These are phyloP conservation scores for Archips crataeganus DNA, from an alignment of 2,888 invertebrate genomes.

Conservation along the genomic window DNA sequence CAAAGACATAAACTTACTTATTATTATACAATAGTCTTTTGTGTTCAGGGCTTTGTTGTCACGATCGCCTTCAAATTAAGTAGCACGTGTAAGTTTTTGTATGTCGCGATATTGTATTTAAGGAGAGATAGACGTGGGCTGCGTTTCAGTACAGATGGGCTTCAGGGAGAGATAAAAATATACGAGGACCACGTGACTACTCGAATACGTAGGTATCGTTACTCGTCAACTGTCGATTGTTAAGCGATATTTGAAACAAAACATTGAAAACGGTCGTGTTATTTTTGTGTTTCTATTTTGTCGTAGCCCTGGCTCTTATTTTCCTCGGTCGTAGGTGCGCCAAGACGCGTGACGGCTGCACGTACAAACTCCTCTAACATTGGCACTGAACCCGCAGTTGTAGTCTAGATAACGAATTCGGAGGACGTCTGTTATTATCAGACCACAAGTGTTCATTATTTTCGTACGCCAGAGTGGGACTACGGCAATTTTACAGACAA, in stretches of 20 bases:
- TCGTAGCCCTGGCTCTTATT: slow-evolving; percentile 74
- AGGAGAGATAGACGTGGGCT: slow-evolving; percentile 14
- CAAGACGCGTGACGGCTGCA: slow-evolving; percentile 80
- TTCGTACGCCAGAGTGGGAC: slow-evolving; percentile 43
- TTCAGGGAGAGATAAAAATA: slow-evolving; percentile 16
- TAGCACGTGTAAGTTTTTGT: slow-evolving; percentile 20
- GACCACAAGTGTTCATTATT: slow-evolving; percentile 44
- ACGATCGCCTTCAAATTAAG: slow-evolving; percentile 7
- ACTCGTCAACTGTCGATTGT: slow-evolving; percentile 53
- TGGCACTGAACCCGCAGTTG: slow-evolving; percentile 82
- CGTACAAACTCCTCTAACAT: slow-evolving; percentile 75
- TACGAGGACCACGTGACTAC: slow-evolving; percentile 15
- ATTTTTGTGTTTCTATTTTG: slow-evolving; percentile 76
- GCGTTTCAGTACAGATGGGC: slow-evolving; percentile 10
- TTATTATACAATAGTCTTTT: slow-evolving; percentile 25
- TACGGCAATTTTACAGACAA: slow-evolving; percentile 14
- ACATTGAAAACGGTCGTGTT: slow-evolving; percentile 64
- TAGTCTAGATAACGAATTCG: slow-evolving; percentile 79
- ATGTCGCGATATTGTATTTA: slow-evolving; percentile 11
- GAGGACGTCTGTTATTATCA: slow-evolving; percentile 58
- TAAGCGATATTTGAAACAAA: slow-evolving; percentile 53
- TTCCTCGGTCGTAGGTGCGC: slow-evolving; percentile 76
- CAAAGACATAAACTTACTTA: slow-evolving; percentile 23
- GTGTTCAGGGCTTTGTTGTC: slow-evolving; percentile 18
- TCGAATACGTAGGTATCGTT: slow-evolving; percentile 32